A percentile compares a stretch with the other conserved stretches of the same genome.
These are phyloP conservation scores for Fulmarus glacialis DNA, from an alignment of 2,113 vertebrate species.

Conservation along the genomic window DNA sequence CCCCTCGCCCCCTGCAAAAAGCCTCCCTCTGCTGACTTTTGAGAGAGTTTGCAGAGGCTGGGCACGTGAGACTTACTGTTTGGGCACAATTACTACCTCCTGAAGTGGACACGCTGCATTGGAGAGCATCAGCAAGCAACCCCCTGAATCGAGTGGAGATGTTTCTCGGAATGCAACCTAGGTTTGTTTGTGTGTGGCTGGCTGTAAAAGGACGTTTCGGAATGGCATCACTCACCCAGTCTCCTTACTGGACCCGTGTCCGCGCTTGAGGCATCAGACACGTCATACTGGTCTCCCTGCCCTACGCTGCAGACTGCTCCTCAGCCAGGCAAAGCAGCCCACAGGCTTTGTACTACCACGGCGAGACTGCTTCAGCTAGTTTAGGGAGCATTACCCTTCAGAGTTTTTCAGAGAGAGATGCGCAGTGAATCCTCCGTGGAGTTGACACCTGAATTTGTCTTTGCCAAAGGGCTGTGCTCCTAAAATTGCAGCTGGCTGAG, in stretches of 20 bases:
- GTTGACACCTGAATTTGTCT: background rate
- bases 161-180: background rate
- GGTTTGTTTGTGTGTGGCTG: background rate
- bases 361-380: rapidly evolving
- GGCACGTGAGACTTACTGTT: background rate
- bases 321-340: background rate
- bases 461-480: background rate
- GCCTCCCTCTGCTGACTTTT: background rate
- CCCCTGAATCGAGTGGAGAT: background rate
- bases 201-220: background rate
- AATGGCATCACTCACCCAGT: background rate
- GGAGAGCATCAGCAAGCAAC: background rate
- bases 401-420: background rate
- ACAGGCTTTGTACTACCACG: background rate
- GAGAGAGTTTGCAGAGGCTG: background rate
- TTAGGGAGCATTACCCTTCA: background rate
- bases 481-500: background rate
- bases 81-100: background rate
- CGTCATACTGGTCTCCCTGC: background rate
- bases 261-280: rapidly evolving
- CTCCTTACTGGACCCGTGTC: rapidly evolving
- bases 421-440: background rate
- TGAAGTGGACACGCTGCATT: rapidly evolving
- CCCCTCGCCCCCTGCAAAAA: background rate
- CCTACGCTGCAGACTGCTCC: background rate